Conservation (phyloP, 2,113 vertebrate genomes). For the Neolamprologus falcicula region DNA sequence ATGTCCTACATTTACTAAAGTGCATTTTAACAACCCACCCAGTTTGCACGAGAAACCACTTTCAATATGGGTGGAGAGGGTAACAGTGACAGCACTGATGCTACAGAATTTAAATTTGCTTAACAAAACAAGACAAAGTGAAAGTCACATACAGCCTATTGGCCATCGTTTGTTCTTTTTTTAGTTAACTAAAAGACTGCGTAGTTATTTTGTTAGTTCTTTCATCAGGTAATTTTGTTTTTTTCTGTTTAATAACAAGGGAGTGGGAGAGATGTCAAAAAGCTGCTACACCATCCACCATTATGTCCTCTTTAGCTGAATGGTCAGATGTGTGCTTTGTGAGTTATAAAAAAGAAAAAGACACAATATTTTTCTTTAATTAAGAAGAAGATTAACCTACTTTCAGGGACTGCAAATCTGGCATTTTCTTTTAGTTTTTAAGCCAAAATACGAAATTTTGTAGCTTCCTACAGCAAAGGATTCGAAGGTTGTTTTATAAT, state of each 20-base stretch:
- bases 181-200: neutral
- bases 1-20: neutral
- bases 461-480: fast-evolving
- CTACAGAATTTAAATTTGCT: neutral
- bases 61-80: neutral
- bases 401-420: neutral
- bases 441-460: neutral
- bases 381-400: neutral
- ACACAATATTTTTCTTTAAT: neutral
- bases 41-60: neutral
- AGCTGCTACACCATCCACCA: neutral
- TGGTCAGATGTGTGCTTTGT: neutral
- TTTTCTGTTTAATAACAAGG: neutral
- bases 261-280: neutral
- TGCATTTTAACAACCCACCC: neutral
- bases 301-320: neutral
- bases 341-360: neutral
- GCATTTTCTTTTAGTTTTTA: neutral
- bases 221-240: neutral
- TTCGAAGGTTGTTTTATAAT: neutral
- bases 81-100: neutral
- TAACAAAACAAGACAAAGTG: neutral
- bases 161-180: neutral
- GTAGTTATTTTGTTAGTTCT: neutral
- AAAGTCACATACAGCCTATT: neutral